Percentiles rank a stretch among this genome's conserved stretches.
Conservation (phyloP, 2,888 invertebrate genomes). For the Ametastegia equiseti region DNA sequence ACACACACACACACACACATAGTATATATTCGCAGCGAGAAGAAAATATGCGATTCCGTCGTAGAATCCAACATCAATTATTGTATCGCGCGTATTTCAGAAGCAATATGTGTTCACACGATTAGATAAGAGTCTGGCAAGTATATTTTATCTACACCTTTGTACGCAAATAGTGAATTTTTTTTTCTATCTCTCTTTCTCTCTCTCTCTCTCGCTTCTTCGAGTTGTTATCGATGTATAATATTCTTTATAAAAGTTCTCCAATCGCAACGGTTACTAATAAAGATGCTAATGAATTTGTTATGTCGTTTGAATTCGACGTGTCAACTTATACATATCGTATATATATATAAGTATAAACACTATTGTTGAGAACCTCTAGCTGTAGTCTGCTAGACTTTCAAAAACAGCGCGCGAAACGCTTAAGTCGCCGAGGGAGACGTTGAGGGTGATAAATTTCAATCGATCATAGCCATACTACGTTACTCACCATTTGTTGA, state of each 20-base stretch:
- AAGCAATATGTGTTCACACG: slow-evolving; percentile 41
- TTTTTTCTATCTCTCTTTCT: not conserved
- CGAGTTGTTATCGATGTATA: not conserved
- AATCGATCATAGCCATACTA: slow-evolving; percentile 47
- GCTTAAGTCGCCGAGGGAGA: slow-evolving; percentile 47
- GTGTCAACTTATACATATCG: not conserved
- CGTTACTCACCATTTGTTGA: slow-evolving; percentile 65
- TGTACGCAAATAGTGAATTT: not conserved
- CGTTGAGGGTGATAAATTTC: slow-evolving; percentile 9
- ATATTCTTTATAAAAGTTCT: not conserved
- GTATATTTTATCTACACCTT: slow-evolving; percentile 41
- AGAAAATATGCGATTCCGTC: not conserved
- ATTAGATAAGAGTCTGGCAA: slow-evolving; percentile 40
- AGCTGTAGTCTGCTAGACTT: slow-evolving; percentile 59
- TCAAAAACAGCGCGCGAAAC: slow-evolving; percentile 68
- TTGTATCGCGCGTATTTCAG: slow-evolving; percentile 28
- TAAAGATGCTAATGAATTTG: not conserved
- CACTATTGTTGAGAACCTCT: slow-evolving; percentile 32
- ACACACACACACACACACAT: too few species aligned
- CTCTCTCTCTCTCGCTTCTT: too few species aligned
- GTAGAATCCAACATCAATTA: slow-evolving; percentile 7
- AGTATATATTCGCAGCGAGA: not conserved
- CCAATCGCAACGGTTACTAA: not conserved
- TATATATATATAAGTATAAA: not conserved
- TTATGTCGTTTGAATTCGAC: not conserved